A percentile compares a stretch with the other conserved stretches of the same genome.
Evolutionary conservation across 2,888 invertebrate genomes (phyloP).

Genomic region (Lysandra coridon): DNA sequence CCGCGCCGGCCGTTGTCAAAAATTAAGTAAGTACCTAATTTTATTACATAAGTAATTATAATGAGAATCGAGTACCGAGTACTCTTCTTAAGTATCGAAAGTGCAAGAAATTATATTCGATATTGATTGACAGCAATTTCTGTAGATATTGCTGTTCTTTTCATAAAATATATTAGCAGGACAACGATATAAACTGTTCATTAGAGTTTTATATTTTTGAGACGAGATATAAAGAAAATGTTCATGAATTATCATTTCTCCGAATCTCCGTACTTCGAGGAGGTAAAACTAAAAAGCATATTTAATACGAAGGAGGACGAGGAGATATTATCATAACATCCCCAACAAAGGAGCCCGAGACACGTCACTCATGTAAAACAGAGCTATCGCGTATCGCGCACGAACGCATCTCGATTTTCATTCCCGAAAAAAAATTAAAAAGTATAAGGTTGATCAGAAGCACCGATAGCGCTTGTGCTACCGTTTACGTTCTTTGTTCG

Average conservation of each 20-base stretch:
- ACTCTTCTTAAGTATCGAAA: no score
- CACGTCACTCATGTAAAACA: conserved; percentile 50
- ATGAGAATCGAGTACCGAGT: no score
- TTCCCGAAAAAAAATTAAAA: conserved; percentile 55
- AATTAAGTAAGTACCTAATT: no score
- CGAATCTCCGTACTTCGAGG: neutral
- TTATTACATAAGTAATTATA: no score
- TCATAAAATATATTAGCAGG: no score
- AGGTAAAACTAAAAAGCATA: neutral
- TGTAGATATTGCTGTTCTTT: neutral
- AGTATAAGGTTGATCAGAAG: conserved; percentile 74
- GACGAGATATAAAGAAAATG: neutral
- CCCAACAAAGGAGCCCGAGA: conserved; percentile 39
- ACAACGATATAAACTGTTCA: neutral
- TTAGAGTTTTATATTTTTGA: neutral
- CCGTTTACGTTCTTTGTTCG: conserved; percentile 77
- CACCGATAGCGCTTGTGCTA: conserved; percentile 73
- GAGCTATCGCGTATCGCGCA: conserved; percentile 62
- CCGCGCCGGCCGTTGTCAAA: no score
- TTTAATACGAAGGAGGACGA: conserved; percentile 22
- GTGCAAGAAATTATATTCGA: no score
- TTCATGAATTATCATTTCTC: neutral
- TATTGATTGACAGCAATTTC: no score
- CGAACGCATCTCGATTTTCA: conserved; percentile 59
- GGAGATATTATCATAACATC: conserved; percentile 21